A percentile compares a stretch with the other conserved stretches of the same genome.
Evolutionary conservation across 2,888 invertebrate species (phyloP).

Genomic region (Eupithecia subfuscata): DNA sequence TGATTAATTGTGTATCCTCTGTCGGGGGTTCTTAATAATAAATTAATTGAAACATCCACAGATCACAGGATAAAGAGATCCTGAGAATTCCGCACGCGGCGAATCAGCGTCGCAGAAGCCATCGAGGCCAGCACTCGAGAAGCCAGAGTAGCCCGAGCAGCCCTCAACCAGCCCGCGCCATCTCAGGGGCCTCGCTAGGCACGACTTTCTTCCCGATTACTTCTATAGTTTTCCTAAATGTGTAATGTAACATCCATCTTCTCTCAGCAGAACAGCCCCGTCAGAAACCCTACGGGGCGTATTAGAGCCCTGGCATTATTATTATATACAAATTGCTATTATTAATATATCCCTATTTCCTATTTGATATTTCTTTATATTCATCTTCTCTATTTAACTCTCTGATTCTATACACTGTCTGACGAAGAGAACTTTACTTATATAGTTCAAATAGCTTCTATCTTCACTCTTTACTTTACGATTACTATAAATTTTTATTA

Average conservation of each 20-base stretch:
- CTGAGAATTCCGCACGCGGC: slow-evolving; percentile 67
- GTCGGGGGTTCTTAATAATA: not conserved
- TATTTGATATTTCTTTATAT: not conserved
- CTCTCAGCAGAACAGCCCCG: not conserved
- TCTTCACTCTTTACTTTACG: not conserved
- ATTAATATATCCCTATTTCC: not conserved
- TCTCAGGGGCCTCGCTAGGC: not conserved
- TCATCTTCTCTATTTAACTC: not conserved
- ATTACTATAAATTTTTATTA: not conserved
- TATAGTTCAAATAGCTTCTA: not conserved
- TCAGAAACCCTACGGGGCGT: not conserved
- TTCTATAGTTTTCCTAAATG: not conserved
- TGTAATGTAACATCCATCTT: not conserved
- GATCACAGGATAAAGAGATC: slow-evolving; percentile 79
- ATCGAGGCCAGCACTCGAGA: slow-evolving; percentile 40
- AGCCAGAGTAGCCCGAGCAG: slow-evolving; percentile 13
- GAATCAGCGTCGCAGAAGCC: slow-evolving; percentile 51
- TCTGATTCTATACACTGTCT: not conserved
- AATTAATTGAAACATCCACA: slow-evolving; percentile 49
- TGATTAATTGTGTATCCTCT: not conserved
- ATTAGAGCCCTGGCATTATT: not conserved
- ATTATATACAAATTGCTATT: not conserved
- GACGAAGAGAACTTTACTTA: not conserved
- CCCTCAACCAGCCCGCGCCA: not conserved
- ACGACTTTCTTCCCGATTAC: not conserved